phyloP scores from a whole-genome alignment of 2,888 invertebrate genomes.

The Agapostemon virescens region DNA sequence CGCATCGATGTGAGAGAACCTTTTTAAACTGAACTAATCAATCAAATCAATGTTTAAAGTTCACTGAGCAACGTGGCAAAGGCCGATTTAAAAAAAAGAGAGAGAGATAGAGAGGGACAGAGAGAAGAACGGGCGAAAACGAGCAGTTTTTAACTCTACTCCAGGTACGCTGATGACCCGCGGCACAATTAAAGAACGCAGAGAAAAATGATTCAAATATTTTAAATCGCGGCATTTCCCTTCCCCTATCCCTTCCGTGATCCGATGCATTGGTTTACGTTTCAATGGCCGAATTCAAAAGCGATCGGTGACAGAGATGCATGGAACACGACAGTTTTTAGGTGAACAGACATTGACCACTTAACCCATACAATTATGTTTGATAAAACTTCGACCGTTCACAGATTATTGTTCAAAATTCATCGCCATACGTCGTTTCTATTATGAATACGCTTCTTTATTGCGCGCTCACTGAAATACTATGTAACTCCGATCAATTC shows the following conservation, averaged over 20 bases:
- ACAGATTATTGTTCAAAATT: neutral
- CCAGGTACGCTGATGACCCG: conserved; percentile 17
- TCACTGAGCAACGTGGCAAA: conserved; percentile 45
- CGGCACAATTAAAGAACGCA: conserved; percentile 36
- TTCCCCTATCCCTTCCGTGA: neutral
- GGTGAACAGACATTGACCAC: neutral
- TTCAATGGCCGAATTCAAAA: conserved; percentile 21
- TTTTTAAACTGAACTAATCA: conserved; percentile 55
- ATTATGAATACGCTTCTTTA: neutral
- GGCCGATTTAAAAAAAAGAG: neutral
- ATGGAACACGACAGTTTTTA: neutral
- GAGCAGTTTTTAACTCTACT: conserved; percentile 40
- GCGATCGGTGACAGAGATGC: conserved; percentile 3
- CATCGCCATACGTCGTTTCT: neutral
- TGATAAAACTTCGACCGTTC: neutral
- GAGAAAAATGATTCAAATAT: conserved; percentile 43
- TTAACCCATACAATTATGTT: conserved; percentile 2
- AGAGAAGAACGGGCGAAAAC: conserved; percentile 21
- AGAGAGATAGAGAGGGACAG: conserved; percentile 6
- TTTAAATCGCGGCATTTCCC: conserved; percentile 17
- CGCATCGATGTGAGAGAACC: conserved; percentile 41
- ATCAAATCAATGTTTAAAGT: conserved; percentile 51
- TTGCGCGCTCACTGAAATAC: neutral
- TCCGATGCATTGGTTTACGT: conserved; percentile 20
- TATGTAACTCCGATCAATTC: neutral